Evolutionary conservation across 2,888 invertebrate genomes (phyloP), one percentile per base, ranked within the genome.

Genomic region (Monopis laevigella): DNA sequence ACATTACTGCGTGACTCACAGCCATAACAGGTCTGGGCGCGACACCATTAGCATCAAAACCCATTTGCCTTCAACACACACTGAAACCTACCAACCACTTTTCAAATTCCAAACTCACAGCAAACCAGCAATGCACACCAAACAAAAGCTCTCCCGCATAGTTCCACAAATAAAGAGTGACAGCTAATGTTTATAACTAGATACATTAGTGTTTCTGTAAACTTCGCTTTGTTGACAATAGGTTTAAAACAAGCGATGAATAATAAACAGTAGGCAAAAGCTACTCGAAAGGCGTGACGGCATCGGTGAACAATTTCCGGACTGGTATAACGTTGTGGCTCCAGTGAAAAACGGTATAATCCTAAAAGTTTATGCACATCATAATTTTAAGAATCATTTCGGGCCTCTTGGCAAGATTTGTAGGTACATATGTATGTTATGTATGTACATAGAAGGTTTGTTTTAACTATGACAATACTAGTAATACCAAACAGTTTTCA

Each of bases 21-120:
- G 52, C 46, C 53, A 62, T 64, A 66, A 66, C 70, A 61, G 66
- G 70, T 68, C 66, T 64, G 40, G 40, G 40, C 18, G 40, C 28
- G 40, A 18, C 40, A 13, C 5, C 13, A n/a, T 6, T 16, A 6
- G 17, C 8, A 7, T 36, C 36, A 36, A 3, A 21, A 29, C 29
- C 34, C 6, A 24, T 24, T 10, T 24, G n/a, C n/a, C 7, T 16
- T 3, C 16, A 17, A 4, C 14, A 32, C n/a, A n/a, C 32, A 32
- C 17, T 32, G 32, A 32, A 32, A 4, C 8, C 14, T 13, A 14
- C 10, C 3, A 17, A 32, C 4, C n/a, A 17, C 32, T 5, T 32
- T 32, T 16, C 10, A 32, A 32, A 16, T 16, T 32, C 14, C 16
- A 16, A 32, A n/a, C n/a, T 2, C 14, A 4, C 6, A 17, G 5